Percentiles rank a stretch among this genome's conserved stretches.
phyloP scores from a whole-genome alignment of 1,140 invertebrate genomes.

The Drosophila takahashii region DNA sequence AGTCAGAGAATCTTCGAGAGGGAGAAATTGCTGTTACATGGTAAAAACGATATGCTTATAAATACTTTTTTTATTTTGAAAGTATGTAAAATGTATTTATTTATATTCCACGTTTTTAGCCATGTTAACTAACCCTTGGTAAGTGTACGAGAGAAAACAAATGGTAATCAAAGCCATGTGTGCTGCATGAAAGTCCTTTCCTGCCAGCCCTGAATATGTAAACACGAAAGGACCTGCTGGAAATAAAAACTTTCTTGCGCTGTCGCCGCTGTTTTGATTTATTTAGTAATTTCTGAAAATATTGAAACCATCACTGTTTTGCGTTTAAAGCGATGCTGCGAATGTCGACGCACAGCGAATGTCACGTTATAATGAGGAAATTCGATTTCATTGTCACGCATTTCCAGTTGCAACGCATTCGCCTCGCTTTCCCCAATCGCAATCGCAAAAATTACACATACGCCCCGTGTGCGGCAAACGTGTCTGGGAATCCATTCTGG shows the following conservation, averaged over 20 bases:
- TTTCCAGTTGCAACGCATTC: slow-evolving; percentile 19
- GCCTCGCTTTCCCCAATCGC: slow-evolving; percentile 2
- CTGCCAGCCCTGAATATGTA: slow-evolving; percentile 25
- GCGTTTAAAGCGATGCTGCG: slow-evolving; percentile 2
- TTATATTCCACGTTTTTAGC: too few relatives aligned
- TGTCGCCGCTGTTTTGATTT: slow-evolving; percentile 8
- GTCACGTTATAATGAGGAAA: slow-evolving; percentile 75
- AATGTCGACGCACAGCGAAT: slow-evolving; percentile 22
- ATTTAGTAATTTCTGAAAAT: slow-evolving; percentile 22
- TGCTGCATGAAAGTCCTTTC: slow-evolving; percentile 16
- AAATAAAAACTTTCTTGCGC: slow-evolving; percentile 10
- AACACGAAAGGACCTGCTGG: background rate
- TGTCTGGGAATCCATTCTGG: slow-evolving; percentile 71
- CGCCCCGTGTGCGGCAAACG: slow-evolving; percentile 60
- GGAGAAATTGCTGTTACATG: too few relatives aligned
- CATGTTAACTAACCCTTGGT: background rate
- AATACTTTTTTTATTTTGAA: too few relatives aligned
- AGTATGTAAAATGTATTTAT: too few relatives aligned
- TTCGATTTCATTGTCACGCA: slow-evolving; percentile 81
- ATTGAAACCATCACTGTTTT: slow-evolving; percentile 13
- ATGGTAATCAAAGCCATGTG: slow-evolving; percentile 35
- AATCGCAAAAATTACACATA: slow-evolving; percentile 71
- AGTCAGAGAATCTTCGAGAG: too few relatives aligned
- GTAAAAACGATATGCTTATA: too few relatives aligned
- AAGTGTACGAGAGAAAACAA: slow-evolving; percentile 8